A percentile compares a stretch with the other conserved stretches of the same genome.
These are phyloP conservation scores for Misgurnus anguillicaudatus DNA, from an alignment of 2,113 vertebrate species.

Conservation along the genomic window DNA sequence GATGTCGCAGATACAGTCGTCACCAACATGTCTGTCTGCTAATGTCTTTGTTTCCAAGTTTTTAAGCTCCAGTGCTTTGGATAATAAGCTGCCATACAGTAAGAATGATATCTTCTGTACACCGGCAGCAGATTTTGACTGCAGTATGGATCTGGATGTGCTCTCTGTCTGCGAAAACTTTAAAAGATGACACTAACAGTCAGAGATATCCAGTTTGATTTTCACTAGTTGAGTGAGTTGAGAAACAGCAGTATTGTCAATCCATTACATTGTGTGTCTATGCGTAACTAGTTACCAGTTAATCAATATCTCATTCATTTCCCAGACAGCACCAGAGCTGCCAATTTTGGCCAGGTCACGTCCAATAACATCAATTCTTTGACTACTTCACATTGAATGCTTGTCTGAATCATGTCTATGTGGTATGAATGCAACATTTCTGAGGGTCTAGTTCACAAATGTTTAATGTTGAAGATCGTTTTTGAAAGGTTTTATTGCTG, in stretches of 20 bases:
- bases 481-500: no score
- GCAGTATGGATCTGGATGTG: not conserved
- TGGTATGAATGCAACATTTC: not conserved
- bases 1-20: not conserved
- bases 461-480: no score
- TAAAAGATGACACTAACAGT: constrained; percentile 45
- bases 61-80: constrained; percentile 34
- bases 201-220: constrained; percentile 32
- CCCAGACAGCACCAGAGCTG: no score
- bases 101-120: constrained; percentile 7
- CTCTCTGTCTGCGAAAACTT: not conserved
- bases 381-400: constrained; percentile 3
- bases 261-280: constrained; percentile 25
- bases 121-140: constrained; percentile 11
- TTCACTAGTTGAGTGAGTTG: constrained; percentile 8
- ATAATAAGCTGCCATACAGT: constrained; percentile 29
- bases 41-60: not conserved
- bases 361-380: constrained; percentile 36
- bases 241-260: not conserved
- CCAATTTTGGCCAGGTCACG: constrained; percentile 40
- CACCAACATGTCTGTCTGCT: not conserved
- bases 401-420: not conserved
- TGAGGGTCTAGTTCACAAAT: no score
- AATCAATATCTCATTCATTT: constrained; percentile 33
- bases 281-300: constrained; percentile 34